Evolutionary conservation across 2,888 invertebrate species (phyloP).

Genomic region (Drosophila ezoana): DNA sequence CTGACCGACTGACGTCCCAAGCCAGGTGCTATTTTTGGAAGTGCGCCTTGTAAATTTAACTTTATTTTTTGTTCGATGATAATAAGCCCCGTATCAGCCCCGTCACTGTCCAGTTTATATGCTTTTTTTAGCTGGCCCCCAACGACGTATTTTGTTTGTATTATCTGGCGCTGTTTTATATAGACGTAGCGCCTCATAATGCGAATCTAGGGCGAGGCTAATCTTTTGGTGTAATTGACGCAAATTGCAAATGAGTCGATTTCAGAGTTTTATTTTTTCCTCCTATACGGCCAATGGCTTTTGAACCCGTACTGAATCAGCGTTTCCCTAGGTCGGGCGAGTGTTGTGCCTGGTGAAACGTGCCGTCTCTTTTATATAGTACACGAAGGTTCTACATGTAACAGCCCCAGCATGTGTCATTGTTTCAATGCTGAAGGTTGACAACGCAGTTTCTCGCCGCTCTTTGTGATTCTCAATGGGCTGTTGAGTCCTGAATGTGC

Average conservation of each 20-base stretch:
- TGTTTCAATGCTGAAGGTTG: constrained; percentile 13
- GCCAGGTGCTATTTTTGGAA: constrained; percentile 42
- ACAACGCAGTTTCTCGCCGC: not conserved
- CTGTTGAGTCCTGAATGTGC: constrained; percentile 3
- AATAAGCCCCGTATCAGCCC: constrained; percentile 33
- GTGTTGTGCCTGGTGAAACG: constrained; percentile 18
- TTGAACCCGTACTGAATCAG: constrained; percentile 47
- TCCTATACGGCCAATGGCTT: constrained; percentile 33
- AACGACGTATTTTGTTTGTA: constrained; percentile 44
- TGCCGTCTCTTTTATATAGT: constrained; percentile 16
- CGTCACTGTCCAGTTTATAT: constrained; percentile 13
- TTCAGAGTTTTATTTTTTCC: constrained; percentile 25
- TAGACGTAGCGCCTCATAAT: constrained; percentile 45
- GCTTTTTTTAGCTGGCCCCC: constrained; percentile 33
- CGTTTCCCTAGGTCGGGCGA: constrained; percentile 16
- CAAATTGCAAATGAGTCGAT: constrained; percentile 66
- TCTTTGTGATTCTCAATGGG: constrained; percentile 13
- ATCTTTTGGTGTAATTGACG: constrained; percentile 74
- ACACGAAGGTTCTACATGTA: constrained; percentile 12
- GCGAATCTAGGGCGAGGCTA: constrained; percentile 73
- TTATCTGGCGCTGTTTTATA: constrained; percentile 67
- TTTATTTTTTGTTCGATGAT: constrained; percentile 4
- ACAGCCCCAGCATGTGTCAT: constrained; percentile 31
- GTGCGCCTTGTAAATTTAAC: constrained; percentile 32
- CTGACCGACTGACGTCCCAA: constrained; percentile 34